A percentile compares a stretch with the other conserved stretches of the same genome.
Evolutionary conservation across 1,140 invertebrate genomes (phyloP).

Genomic region (Papilio aristodemus): DNA sequence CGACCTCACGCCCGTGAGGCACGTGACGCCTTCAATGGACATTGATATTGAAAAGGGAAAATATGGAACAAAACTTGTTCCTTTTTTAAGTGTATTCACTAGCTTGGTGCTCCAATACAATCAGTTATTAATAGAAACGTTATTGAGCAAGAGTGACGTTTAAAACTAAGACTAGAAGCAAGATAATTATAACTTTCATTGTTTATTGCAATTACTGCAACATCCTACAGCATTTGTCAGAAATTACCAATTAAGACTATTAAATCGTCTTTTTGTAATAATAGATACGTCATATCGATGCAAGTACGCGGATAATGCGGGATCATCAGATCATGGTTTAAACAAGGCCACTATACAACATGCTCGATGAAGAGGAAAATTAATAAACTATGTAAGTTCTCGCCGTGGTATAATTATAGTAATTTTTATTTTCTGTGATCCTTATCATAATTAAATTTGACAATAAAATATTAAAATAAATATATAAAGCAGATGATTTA

Average conservation of each 20-base stretch:
- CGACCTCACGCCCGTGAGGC: constrained; percentile 19
- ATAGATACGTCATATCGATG: background rate
- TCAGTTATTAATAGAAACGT: too few relatives aligned
- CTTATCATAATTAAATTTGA: too few relatives aligned
- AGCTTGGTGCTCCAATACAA: background rate
- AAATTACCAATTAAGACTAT: background rate
- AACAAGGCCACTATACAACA: too few relatives aligned
- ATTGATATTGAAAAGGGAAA: constrained; percentile 15
- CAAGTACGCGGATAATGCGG: background rate
- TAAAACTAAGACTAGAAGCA: background rate
- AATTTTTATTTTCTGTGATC: too few relatives aligned
- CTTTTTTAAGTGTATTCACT: background rate
- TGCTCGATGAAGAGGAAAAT: too few relatives aligned
- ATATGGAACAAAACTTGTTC: background rate
- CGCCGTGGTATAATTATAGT: too few relatives aligned
- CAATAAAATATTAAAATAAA: too few relatives aligned
- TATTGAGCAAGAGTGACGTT: background rate
- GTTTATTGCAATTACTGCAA: background rate
- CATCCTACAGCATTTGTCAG: background rate
- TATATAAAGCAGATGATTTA: too few relatives aligned
- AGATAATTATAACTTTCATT: background rate
- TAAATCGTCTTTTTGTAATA: background rate
- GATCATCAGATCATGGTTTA: too few relatives aligned
- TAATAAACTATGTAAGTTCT: too few relatives aligned
- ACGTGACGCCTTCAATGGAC: background rate